Evolutionary conservation across 2,797 vertebrate species (phyloP), one percentile per base, ranked within the genome.

Genomic region (Chelonia mydas): DNA sequence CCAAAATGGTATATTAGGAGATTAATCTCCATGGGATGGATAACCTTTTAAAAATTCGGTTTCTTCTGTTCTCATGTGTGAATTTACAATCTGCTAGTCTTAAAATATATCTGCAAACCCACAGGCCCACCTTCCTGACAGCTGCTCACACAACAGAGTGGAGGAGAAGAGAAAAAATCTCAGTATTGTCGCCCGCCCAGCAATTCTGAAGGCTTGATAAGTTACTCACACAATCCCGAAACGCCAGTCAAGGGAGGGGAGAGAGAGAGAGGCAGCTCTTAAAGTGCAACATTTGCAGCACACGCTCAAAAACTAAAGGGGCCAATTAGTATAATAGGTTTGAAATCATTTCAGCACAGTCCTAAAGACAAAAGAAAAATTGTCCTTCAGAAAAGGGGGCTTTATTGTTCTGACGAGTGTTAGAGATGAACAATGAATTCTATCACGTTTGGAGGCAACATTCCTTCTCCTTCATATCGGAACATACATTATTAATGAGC

Each of bases 401-500:
- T 97, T 97, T 95, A 97, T 97, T 98, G 93, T 96, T 98, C 95
- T 95, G 95, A 95, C 0, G 8, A 97, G 95, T 85, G 94, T 88
- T 54, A 96, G 97, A 94, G 93, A 91, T 0, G 92, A 98, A 98
- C 97, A 98, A 98, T 98, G 97, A 97, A 97, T 98, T 97, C 95
- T 97, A 97, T 98, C 97, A 88, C 92, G 96, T 98, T 98, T 94
- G 84, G 93, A 98, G 95, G 93, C 97, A 98, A 95, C 97, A 95
- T 94, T 98, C 97, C 92, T 97, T 98, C 93, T 97, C 94, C 97
- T 97, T 98, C 94, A 86, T 97, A 97, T 90, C 0, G 87, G 92
- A 96, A 94, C 93, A 98, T 99, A 96, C 98, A 99, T 99, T 98
- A 98, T 99, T 99, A 98, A 99, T 98, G 97, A 98, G 96, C 95